These are phyloP conservation scores for Zygaena filipendulae DNA, from an alignment of 2,888 invertebrate genomes.

Conservation along the genomic window DNA sequence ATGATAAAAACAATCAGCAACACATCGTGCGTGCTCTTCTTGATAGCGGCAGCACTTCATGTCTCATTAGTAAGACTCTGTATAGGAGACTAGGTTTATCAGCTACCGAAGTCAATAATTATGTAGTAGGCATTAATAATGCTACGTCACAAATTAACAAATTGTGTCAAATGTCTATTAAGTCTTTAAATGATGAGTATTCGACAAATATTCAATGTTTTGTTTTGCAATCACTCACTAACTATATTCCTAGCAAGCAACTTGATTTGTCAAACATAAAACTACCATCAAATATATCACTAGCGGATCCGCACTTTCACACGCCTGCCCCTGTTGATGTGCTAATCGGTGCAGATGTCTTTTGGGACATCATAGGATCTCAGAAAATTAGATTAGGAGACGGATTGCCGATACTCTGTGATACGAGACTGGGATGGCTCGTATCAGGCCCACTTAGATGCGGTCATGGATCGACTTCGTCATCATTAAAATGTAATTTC, in stretches of 20 bases:
- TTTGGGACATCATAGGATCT: slow-evolving; percentile 17
- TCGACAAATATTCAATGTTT: slow-evolving; percentile 1
- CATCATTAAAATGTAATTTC: too few species aligned
- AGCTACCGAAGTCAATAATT: too few species aligned
- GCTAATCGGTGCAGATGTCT: slow-evolving; percentile 18
- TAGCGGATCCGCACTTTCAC: slow-evolving; percentile 16
- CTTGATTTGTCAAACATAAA: slow-evolving; percentile 8
- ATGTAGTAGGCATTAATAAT: slow-evolving; percentile 10
- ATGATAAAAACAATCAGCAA: background rate
- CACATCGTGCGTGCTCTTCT: slow-evolving; percentile 2
- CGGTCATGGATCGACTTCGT: too few species aligned
- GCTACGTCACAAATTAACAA: slow-evolving; percentile 3
- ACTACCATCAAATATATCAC: slow-evolving; percentile 8
- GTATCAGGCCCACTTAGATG: slow-evolving; percentile 14
- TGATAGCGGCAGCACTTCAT: slow-evolving; percentile 6
- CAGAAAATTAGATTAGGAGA: slow-evolving; percentile 12
- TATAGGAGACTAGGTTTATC: too few species aligned
- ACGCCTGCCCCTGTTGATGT: slow-evolving; percentile 15
- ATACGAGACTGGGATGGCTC: slow-evolving; percentile 17
- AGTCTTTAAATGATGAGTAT: slow-evolving; percentile 3
- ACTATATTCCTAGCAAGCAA: slow-evolving; percentile 7
- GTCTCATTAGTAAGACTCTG: slow-evolving; percentile 3
- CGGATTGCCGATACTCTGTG: slow-evolving; percentile 12
- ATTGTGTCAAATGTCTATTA: slow-evolving; percentile 5
- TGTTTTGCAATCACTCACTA: background rate